Base-by-base conservation (phyloP, 2,113 vertebrate genomes). In the Tiliqua scincoides region DNA sequence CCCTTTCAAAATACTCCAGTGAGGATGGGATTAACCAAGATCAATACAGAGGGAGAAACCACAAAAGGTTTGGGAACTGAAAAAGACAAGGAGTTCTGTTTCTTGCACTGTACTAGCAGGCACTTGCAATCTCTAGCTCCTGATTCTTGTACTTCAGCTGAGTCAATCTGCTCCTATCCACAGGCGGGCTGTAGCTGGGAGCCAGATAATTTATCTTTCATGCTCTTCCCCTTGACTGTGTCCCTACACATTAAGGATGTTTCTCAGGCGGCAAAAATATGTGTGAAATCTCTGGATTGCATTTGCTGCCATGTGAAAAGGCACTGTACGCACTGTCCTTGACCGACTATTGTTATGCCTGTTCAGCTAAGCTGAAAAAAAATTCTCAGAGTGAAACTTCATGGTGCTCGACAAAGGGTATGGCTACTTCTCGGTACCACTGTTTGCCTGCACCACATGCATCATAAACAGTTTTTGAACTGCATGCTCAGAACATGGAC, bases 261-360 rank as follows among this genome's bases (percentile, higher is more conserved):
- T 94, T 95, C 93, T 94, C 91, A 94, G 90, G 92, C 93, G 91
- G 88, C 91, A 93, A 93, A 94, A 95, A 95, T 94, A 91, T 88
- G 91, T 95, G 94, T 95, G 93, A 94, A 95, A 95, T 95, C 91
- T 94, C 91, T 90, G 93, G 94, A 95, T 92, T 95, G 94, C 93
- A 89, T 94, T 92, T 94, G 88, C 93, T 90, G 62, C 89, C 91
- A 6, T 84, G 88, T 84, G 93, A 90, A 88, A 93, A 94, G 91
- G 85, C 90, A 91, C 80, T 80, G 92, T 89, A 37, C 65, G 90
- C 88, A 89, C 90, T 93, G 94, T 93, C 94, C 95, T 95, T 94
- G 94, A 91, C 93, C 89, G 62, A 83, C 75, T 94, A 88, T 91
- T 93, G 91, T 93, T 92, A 78, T 74, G 89, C 90, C 88, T 93